Base-by-base conservation (phyloP, 2,888 invertebrate genomes). In the Stenichneumon culpator region DNA sequence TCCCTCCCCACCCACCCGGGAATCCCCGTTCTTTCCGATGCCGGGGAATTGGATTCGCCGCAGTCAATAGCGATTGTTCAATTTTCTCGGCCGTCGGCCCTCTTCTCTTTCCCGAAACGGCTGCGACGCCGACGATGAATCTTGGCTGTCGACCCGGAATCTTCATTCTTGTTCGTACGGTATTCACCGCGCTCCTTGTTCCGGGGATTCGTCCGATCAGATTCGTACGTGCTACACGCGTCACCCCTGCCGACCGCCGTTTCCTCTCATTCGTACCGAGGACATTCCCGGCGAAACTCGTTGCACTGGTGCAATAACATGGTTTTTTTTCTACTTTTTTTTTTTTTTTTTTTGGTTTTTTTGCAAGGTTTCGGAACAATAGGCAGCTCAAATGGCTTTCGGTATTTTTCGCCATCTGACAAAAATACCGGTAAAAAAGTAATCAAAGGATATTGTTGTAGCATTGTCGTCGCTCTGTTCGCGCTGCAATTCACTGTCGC, bases 41-140 rank as follows among this genome's bases (percentile, higher is more conserved):
- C 19, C 32, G 28, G 47, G 63, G 47, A 60, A 75, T 75, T 75
- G 63, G 74, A 75, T 75, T 75, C 65, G 32, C 50, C 47, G 50
- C 74, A 50, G 74, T 75, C 74, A 36, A 75, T 75, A 47, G 63
- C 74, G 65, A 75, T 75, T 65, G 74, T 75, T 75, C 74, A 75
- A 75, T 75, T 75, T 75, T 75, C 74, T 74, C 74, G 73, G 63
- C 47, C 47, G 60, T 65, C 50, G 73, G 57, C 36, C 28, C n/a
- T n/a, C 63, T 50, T 65, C 50, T 32, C 22, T 14, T 44, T 36
- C 60, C 28, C 47, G 16, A 28, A 44, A 28, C 39, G 39, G 25
- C 25, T 0, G 14, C 57, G 57, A 57, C 57, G 25, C 57, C 57
- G 57, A 14, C 57, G 57, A 25, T 57, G 57, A 57, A 57, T 57